Base-by-base conservation (phyloP, 35 echinoderm and acorn worm genomes). In the Amphiura filiformis region DNA sequence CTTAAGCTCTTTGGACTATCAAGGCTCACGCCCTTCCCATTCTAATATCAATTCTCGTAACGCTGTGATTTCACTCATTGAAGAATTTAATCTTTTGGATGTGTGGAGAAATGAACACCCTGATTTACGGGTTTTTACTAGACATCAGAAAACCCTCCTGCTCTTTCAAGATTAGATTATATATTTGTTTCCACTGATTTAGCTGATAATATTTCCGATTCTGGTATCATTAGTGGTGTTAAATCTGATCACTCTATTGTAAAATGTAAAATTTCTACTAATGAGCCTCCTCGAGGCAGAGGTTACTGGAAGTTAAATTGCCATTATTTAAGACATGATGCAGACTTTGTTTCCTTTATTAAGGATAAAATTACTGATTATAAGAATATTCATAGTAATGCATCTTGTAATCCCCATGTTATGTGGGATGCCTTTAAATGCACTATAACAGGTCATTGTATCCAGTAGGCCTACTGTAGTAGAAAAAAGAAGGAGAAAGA, bases 361-460 rank as follows among this genome's bases (percentile, higher is more conserved):
- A n/a, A n/a, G n/a, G n/a, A n/a, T n/a, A n/a, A n/a, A n/a, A n/a
- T n/a, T n/a, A n/a, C n/a, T n/a, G n/a, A n/a, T n/a, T n/a, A n/a
- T n/a, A n/a, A n/a, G n/a, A n/a, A n/a, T n/a, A n/a, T n/a, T n/a
- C n/a, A n/a, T n/a, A n/a, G n/a, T n/a, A n/a, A n/a, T n/a, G n/a
- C n/a, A n/a, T n/a, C n/a, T n/a, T n/a, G n/a, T n/a, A n/a, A n/a
- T n/a, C n/a, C n/a, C n/a, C n/a, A n/a, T n/a, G n/a, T n/a, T n/a
- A n/a, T n/a, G n/a, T n/a, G n/a, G n/a, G n/a, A n/a, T n/a, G n/a
- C 75, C n/a, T 77, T 77, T 35, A 77, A 77, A 77, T 77, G 35
- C 35, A 80, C 78, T 33, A 80, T 36, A 35, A 80, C 78, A 35
- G n/a, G 78, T 12, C 22, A 80, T 80, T 80, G 78, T 23, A 80